Evolutionary conservation across 2,113 vertebrate species (phyloP).

Genomic region (Apistogramma diplotaenia): DNA sequence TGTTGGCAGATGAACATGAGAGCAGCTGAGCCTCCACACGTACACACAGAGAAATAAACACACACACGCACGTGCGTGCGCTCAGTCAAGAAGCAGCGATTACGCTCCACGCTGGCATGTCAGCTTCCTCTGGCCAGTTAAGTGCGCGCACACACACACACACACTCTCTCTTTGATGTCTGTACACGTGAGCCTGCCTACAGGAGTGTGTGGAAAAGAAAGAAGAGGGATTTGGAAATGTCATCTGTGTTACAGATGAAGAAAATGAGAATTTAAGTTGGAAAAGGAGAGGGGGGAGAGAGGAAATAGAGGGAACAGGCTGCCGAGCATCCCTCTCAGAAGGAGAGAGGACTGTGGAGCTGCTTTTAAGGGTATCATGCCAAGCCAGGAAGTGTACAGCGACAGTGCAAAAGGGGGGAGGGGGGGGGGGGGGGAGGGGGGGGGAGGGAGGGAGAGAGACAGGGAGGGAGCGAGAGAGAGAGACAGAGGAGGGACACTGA

Average conservation of each 20-base stretch:
- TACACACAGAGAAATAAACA: conserved; percentile 4
- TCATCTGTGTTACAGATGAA: conserved; percentile 48
- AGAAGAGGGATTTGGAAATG: conserved; percentile 39
- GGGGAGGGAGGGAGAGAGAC: background rate
- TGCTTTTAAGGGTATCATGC: conserved; percentile 75
- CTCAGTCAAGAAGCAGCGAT: conserved; percentile 70
- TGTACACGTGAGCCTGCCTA: conserved; percentile 12
- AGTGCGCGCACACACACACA: conserved; percentile 31
- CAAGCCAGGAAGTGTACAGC: conserved; percentile 70
- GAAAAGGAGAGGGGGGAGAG: background rate
- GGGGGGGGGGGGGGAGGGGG: background rate
- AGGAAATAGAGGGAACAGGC: conserved; percentile 40
- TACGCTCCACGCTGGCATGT: conserved; percentile 63
- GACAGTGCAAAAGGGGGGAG: conserved; percentile 21
- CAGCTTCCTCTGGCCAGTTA: conserved; percentile 58
- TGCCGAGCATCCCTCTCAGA: conserved; percentile 53
- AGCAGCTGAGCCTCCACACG: conserved; percentile 54
- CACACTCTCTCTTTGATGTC: conserved; percentile 17
- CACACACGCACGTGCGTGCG: conserved; percentile 1
- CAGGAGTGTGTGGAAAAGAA: conserved; percentile 30
- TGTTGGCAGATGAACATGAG: conserved; percentile 67
- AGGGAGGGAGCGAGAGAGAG: background rate
- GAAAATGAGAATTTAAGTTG: conserved; percentile 15
- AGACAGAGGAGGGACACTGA: background rate
- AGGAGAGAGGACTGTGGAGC: conserved; percentile 59